phyloP scores from a whole-genome alignment of 2,888 invertebrate species.

The Empis stercorea region DNA sequence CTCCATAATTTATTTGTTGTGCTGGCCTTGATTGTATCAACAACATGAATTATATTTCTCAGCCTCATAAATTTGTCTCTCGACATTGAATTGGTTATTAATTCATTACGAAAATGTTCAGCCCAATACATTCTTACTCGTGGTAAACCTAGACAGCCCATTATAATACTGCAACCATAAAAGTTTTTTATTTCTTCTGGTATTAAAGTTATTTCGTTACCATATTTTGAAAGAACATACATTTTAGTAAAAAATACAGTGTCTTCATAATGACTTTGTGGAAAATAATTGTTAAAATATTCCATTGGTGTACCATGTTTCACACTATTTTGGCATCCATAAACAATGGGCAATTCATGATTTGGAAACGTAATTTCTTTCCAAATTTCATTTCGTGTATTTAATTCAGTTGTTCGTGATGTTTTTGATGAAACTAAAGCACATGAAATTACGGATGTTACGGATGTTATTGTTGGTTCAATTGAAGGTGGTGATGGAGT shows the following conservation, averaged over 20 bases:
- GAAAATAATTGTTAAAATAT: background rate
- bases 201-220: background rate
- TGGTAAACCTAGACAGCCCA: background rate
- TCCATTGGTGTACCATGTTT: background rate
- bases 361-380: background rate
- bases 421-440: too few species aligned
- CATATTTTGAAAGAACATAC: background rate
- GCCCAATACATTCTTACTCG: background rate
- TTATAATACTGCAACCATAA: background rate
- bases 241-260: background rate
- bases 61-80: background rate
- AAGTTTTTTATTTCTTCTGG: background rate
- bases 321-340: background rate
- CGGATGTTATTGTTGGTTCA: too few species aligned
- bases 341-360: background rate
- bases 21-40: conserved; percentile 8
- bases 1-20: conserved; percentile 14
- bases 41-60: background rate
- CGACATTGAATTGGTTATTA: background rate
- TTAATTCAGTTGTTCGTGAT: too few species aligned
- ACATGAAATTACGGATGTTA: too few species aligned
- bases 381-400: background rate
- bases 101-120: background rate
- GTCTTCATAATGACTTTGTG: background rate
- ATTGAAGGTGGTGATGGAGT: too few species aligned